Evolutionary conservation across 2,797 vertebrate species (phyloP).

Genomic region (Valencia hispanica): DNA sequence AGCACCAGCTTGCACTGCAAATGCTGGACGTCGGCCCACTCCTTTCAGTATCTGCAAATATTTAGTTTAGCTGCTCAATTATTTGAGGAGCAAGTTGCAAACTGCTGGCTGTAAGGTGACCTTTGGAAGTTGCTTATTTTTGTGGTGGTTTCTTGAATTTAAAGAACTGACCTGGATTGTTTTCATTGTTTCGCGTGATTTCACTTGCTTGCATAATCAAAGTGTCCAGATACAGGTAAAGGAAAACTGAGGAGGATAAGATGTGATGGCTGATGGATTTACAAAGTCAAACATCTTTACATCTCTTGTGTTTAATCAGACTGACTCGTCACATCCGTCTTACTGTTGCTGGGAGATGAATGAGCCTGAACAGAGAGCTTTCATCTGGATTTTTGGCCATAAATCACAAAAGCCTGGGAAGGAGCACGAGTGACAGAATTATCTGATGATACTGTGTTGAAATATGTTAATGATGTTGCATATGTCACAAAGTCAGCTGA

Average conservation of each 20-base stretch:
- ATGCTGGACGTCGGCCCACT: constrained; percentile 46
- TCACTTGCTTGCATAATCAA: constrained; percentile 1
- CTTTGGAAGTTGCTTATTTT: constrained; percentile 47
- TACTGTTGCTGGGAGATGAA: neutral
- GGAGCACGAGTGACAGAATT: neutral
- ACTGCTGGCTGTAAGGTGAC: constrained; percentile 55
- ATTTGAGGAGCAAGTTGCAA: constrained; percentile 44
- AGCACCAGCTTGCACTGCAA: constrained; percentile 48
- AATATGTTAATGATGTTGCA: neutral
- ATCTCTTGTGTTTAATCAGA: neutral
- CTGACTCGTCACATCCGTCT: neutral
- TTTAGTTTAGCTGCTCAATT: constrained; percentile 61
- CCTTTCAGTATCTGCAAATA: constrained; percentile 59
- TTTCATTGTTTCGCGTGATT: neutral
- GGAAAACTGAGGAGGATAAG: neutral
- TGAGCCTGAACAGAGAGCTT: neutral
- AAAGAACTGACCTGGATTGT: neutral
- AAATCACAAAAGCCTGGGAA: neutral
- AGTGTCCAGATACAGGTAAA: neutral
- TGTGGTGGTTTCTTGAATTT: constrained; percentile 24
- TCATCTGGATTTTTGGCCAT: neutral
- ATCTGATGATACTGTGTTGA: neutral
- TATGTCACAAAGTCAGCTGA: neutral
- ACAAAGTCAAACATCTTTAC: constrained; percentile 2
- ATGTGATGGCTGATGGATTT: neutral